A percentile compares a stretch with the other conserved stretches of the same genome.
Evolutionary conservation across 2,888 invertebrate species (phyloP).

Genomic region (Corythucha ciliata): DNA sequence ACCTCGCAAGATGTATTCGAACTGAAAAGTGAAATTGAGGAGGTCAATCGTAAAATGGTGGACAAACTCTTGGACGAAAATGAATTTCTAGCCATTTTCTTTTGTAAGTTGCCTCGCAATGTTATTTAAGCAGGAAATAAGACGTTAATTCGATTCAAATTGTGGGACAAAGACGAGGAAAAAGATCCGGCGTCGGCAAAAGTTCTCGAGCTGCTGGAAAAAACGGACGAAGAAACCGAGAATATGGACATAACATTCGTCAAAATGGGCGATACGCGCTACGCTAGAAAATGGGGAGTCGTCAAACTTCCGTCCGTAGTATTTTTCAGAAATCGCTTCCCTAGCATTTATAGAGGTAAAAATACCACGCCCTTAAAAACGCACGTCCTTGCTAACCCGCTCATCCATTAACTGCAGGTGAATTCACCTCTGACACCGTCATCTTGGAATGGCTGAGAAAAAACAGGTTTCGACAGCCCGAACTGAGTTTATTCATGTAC

Average conservation of each 20-base stretch:
- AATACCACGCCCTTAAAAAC: slow-evolving; percentile 1
- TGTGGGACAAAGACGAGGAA: slow-evolving; percentile 56
- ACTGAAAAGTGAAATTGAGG: slow-evolving; percentile 92
- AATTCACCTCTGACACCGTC: slow-evolving; percentile 71
- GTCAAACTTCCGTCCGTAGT: slow-evolving; percentile 83
- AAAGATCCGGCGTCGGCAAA: slow-evolving; percentile 68
- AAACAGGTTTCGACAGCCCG: slow-evolving; percentile 85
- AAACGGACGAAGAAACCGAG: slow-evolving; percentile 90
- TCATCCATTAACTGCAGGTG: slow-evolving; percentile 49
- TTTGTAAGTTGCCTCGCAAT: slow-evolving; percentile 61
- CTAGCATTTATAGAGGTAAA: slow-evolving; percentile 81
- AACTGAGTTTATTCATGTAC: slow-evolving; percentile 89
- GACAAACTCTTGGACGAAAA: slow-evolving; percentile 90
- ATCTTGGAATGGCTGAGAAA: slow-evolving; percentile 88
- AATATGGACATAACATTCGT: slow-evolving; percentile 90
- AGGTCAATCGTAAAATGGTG: slow-evolving; percentile 92
- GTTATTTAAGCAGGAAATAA: neutral
- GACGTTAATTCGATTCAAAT: neutral
- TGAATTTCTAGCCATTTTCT: slow-evolving; percentile 89
- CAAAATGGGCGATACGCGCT: slow-evolving; percentile 83
- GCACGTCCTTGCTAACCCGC: neutral
- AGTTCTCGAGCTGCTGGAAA: slow-evolving; percentile 79
- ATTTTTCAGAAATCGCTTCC: slow-evolving; percentile 83
- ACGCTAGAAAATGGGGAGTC: slow-evolving; percentile 89
- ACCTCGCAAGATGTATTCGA: slow-evolving; percentile 92